Evolutionary conservation across 1,140 invertebrate genomes (phyloP), one percentile per base, ranked within the genome.

Genomic region (Tigriopus japonicus): DNA sequence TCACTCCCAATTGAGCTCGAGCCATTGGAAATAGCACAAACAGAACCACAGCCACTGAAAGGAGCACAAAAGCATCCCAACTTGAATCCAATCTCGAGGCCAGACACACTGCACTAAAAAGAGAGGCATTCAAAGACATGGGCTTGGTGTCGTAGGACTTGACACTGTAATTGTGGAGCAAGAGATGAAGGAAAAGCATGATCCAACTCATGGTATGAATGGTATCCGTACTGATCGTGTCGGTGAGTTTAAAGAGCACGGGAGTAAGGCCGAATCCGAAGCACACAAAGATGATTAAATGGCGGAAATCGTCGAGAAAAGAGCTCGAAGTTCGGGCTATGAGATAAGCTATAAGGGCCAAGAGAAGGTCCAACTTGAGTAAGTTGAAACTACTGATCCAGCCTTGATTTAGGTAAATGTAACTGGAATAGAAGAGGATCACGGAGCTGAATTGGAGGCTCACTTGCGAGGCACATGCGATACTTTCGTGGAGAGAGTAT

Each of bases 191-290:
- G 0, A 89, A 65, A 71, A 96, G 80, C 80, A 93, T 89, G 42
- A 89, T 77, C 52, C 85, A 81, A 19, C 88, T 81, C 75, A 84
- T 89, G 1, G 86, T 85, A 68, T 95, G 95, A 68, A 97, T 95
- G 1, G 92, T 95, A 70, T 98, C 92, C 0, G 92, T 96, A 68
- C 89, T 93, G 0, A 97, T 85, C 0, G 89, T 91, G 70, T 93
- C 87, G 0, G 94, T 97, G 40, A 97, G 74, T 0, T 88, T 95
- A 71, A 93, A 87, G n/a, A 96, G 72, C 23, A 95, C 78, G 0
- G 91, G 90, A 0, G 88, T 91, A 52, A 93, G 76, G 42, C 88
- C 77, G 67, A 85, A 89, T 21, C 86, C 85, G 68, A 91, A 84
- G 0, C 83, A 77, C 3, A 89, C 68, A 69, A 89, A 94, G 21